Evolutionary conservation across 1,140 invertebrate genomes (phyloP), one percentile per base, ranked within the genome.

Genomic region (Pararge aegeria): DNA sequence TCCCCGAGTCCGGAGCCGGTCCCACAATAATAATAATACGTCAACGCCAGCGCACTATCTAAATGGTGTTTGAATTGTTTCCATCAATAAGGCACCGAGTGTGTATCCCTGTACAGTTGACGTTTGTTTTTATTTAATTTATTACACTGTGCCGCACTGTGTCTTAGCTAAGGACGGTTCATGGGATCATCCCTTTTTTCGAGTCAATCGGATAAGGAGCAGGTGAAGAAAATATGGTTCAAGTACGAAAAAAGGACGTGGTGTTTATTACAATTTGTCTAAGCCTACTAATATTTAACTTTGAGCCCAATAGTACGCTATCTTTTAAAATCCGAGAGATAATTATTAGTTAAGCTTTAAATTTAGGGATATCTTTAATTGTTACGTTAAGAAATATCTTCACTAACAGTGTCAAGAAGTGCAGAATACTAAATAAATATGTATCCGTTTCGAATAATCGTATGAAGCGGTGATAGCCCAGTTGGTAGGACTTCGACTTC

Each of bases 1-100:
- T 61, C 52, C 7, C 18, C n/a, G 19, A 0, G 20, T 24, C 57
- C 44, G 61, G 51, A 48, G 61, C 61, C 52, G 62, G 63, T 66
- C 71, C 56, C 66, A 74, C 73, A 70, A 83, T 79, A 79, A 83
- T 82, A 78, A 82, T 81, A 78, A 84, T 85, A 74, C 75, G 77
- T 82, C 81, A 84, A 73, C 72, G 80, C 75, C 80, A 76, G 44
- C 50, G 48, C 70, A 62, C 67, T 87, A 87, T 87, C 84, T 87
- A 83, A 83, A 87, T 75, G 78, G 75, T 70, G 68, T 82, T 78
- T 80, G 82, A 83, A 80, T 80, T 71, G 75, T 78, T 76, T 84
- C 81, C 82, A 84, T 87, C 84, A 86, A 84, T 84, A 79, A 80
- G 72, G 60, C 67, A 70, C 70, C 68, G 79, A 80, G 76, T 79